These are phyloP conservation scores for Volucella inanis DNA, from an alignment of 2,888 invertebrate species.

Conservation along the genomic window DNA sequence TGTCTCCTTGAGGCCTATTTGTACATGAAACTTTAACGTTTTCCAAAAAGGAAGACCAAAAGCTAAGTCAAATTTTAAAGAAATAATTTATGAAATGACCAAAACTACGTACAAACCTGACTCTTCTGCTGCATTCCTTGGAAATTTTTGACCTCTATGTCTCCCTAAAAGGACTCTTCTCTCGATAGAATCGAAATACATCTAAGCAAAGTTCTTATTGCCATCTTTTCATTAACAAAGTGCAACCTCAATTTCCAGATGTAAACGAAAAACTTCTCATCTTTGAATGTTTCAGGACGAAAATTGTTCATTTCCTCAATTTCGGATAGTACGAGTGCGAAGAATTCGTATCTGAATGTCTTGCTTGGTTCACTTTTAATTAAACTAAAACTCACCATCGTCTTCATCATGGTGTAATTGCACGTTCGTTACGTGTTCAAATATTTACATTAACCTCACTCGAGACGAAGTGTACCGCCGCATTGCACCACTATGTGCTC, in stretches of 20 bases:
- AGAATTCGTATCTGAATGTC: neutral
- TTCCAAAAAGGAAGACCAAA: no score
- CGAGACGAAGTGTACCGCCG: constrained; percentile 13
- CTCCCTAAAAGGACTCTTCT: no score
- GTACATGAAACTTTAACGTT: no score
- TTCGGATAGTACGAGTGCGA: no score
- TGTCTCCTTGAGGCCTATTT: no score
- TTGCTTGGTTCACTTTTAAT: constrained; percentile 59
- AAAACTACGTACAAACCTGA: no score
- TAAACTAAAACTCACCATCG: constrained; percentile 57
- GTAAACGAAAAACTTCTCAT: neutral
- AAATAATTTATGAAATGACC: no score
- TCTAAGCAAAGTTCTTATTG: neutral
- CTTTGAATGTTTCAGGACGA: neutral
- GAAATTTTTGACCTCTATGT: no score
- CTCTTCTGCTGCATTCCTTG: no score
- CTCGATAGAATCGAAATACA: neutral
- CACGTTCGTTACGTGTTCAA: constrained; percentile 66
- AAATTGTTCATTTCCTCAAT: constrained; percentile 19
- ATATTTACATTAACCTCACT: constrained; percentile 59
- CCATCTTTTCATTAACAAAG: constrained; percentile 15
- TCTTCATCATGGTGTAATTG: constrained; percentile 53
- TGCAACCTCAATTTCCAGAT: neutral
- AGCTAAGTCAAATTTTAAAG: no score
- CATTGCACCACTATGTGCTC: no score